Conservation (phyloP, 37 sponge, comb jelly and placozoan genomes). For the Trichoplax adhaerens region DNA sequence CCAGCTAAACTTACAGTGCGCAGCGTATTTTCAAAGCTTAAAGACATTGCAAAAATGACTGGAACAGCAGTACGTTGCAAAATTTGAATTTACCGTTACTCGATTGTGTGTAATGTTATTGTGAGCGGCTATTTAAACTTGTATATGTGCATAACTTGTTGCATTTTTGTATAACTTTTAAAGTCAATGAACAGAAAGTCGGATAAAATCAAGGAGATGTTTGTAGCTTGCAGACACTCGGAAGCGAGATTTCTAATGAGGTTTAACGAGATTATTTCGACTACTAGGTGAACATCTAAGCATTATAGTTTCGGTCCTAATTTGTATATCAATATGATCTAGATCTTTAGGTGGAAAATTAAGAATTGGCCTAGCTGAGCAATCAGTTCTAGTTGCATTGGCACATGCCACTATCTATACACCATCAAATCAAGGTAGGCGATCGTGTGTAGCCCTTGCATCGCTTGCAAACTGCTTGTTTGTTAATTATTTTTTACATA, state of each 20-base stretch:
- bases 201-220: constrained; percentile 63
- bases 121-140: background rate
- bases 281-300: background rate
- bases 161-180: background rate
- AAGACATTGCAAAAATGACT: constrained; percentile 65
- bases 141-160: background rate
- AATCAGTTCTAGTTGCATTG: constrained; percentile 81
- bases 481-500: constrained; percentile 4
- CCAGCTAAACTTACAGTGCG: constrained; percentile 66
- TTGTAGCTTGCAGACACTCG: constrained; percentile 62
- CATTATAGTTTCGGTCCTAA: background rate
- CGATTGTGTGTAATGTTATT: background rate
- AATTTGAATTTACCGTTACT: background rate
- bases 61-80: constrained; percentile 46
- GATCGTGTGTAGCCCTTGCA: background rate
- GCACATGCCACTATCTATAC: constrained; percentile 74
- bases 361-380: constrained; percentile 89
- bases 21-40: constrained; percentile 54
- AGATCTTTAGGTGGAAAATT: constrained; percentile 88
- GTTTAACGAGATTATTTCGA: constrained; percentile 12
- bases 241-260: constrained; percentile 83
- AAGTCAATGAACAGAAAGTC: constrained; percentile 25
- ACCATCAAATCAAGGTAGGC: constrained; percentile 63
- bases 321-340: background rate
- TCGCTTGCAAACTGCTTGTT: constrained; percentile 1